A percentile compares a stretch with the other conserved stretches of the same genome.
These are phyloP conservation scores for Ptychochromis oligacanthus DNA, from an alignment of 2,113 vertebrate genomes.

Conservation along the genomic window DNA sequence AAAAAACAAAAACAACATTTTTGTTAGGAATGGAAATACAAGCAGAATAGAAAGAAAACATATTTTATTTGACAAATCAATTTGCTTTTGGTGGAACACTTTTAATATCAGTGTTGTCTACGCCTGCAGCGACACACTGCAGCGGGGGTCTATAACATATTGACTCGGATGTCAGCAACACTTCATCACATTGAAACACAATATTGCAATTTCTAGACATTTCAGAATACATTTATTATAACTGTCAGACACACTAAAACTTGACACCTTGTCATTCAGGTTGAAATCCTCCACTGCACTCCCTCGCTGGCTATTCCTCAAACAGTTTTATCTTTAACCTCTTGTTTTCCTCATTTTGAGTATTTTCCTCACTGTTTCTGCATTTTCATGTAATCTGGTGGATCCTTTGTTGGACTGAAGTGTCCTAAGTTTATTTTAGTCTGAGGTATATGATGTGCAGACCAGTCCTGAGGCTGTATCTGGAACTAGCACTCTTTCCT, in stretches of 20 bases:
- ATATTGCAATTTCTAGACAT: constrained; percentile 54
- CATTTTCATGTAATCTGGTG: neutral
- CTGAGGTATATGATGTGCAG: constrained; percentile 76
- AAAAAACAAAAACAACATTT: neutral
- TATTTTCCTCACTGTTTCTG: neutral
- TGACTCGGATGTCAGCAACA: constrained; percentile 57
- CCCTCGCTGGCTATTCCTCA: neutral
- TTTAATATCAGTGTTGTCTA: constrained; percentile 38
- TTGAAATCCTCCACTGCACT: constrained; percentile 28
- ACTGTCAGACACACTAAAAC: constrained; percentile 44
- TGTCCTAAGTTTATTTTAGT: constrained; percentile 46
- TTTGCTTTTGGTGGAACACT: constrained; percentile 52
- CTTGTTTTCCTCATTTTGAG: neutral
- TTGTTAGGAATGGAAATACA: constrained; percentile 50
- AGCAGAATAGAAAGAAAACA: constrained; percentile 62
- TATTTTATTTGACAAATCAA: constrained; percentile 69
- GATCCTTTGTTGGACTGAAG: neutral
- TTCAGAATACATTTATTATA: constrained; percentile 62
- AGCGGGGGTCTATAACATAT: constrained; percentile 48
- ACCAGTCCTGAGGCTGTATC: constrained; percentile 68
- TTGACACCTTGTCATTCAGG: constrained; percentile 16
- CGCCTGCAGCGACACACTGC: constrained; percentile 44
- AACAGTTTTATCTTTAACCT: neutral
- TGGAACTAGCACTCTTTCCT: constrained; percentile 23
- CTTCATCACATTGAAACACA: constrained; percentile 66